These are phyloP conservation scores for Notocelia uddmanniana DNA, from an alignment of 2,888 invertebrate genomes.

Conservation along the genomic window DNA sequence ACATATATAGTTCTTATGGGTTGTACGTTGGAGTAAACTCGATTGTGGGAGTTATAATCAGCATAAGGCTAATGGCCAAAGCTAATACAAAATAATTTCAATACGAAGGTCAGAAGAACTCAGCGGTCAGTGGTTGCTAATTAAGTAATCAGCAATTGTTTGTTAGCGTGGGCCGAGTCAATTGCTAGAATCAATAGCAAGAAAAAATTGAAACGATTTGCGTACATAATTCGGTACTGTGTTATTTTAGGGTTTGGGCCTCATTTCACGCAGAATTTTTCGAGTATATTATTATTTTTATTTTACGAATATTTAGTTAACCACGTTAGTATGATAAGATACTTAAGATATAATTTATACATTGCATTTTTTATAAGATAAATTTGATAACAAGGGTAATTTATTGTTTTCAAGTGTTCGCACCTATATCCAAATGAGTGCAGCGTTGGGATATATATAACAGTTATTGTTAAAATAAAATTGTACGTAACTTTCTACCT, in stretches of 20 bases:
- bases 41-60: slow-evolving; percentile 30
- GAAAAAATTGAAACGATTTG: slow-evolving; percentile 22
- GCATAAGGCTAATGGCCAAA: slow-evolving; percentile 25
- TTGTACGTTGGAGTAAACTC: not conserved
- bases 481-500: too few relatives aligned
- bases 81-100: slow-evolving; percentile 22
- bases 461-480: too few relatives aligned
- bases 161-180: slow-evolving; percentile 54
- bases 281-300: not conserved
- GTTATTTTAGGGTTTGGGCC: not conserved
- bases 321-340: too few relatives aligned
- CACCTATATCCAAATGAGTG: too few relatives aligned
- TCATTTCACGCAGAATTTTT: not conserved
- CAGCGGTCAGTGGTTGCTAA: slow-evolving; percentile 55
- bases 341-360: too few relatives aligned
- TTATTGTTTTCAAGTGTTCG: too few relatives aligned
- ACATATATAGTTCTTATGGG: too few relatives aligned
- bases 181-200: slow-evolving; percentile 29
- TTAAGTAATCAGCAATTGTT: slow-evolving; percentile 53
- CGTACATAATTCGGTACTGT: not conserved
- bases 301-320: not conserved
- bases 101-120: slow-evolving; percentile 53
- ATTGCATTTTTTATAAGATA: too few relatives aligned
- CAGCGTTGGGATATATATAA: too few relatives aligned
- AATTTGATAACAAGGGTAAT: too few relatives aligned